These are phyloP conservation scores for Sebastes fasciatus DNA, from an alignment of 2,113 vertebrate genomes.

Conservation along the genomic window DNA sequence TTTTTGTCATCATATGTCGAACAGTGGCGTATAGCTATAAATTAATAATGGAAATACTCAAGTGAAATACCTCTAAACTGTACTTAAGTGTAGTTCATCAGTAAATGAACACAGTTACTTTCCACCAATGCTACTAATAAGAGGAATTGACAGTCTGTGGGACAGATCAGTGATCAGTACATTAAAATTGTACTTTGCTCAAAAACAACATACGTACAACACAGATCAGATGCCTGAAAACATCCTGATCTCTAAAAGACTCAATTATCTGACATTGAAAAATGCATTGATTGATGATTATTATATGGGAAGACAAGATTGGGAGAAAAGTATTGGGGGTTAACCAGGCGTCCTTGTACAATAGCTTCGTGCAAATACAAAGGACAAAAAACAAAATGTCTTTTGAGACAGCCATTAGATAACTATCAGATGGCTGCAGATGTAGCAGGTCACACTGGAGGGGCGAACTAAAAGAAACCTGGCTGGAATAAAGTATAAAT, in stretches of 20 bases:
- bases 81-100: not conserved
- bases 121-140: too few relatives aligned
- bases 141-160: not conserved
- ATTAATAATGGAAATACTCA: not conserved
- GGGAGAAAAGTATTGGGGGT: not conserved
- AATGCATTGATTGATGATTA: not conserved
- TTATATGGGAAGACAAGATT: not conserved
- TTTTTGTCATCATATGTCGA: too few relatives aligned
- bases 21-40: not conserved
- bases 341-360: not conserved
- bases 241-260: not conserved
- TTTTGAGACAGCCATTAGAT: not conserved
- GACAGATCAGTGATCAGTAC: not conserved
- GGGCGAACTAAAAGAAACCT: conserved; percentile 2
- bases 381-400: not conserved
- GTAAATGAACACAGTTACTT: not conserved
- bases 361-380: conserved; percentile 13
- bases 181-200: too few relatives aligned
- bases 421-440: not conserved
- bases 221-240: not conserved
- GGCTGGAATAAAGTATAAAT: conserved; percentile 1
- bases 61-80: not conserved
- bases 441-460: not conserved
- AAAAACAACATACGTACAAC: too few relatives aligned
- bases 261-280: not conserved